These are phyloP conservation scores for Caenorhabditis becei DNA, from an alignment of 2,888 invertebrate species.

Conservation along the genomic window DNA sequence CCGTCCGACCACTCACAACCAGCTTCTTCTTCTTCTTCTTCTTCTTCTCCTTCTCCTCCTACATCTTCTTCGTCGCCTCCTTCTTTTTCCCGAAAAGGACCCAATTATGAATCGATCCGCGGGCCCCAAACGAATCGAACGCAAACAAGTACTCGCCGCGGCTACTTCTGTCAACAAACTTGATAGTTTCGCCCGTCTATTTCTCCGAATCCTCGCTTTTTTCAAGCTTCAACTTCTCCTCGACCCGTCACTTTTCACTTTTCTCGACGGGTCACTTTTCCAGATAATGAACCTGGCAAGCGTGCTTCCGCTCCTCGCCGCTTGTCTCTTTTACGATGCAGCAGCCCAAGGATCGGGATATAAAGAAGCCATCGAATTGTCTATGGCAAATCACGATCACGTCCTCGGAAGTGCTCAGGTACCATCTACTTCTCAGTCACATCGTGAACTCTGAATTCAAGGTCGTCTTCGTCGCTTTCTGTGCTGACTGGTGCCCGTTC, in stretches of 20 bases:
- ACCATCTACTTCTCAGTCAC: too few species aligned
- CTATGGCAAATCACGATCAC: conserved; percentile 76
- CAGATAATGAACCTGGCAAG: conserved; percentile 57
- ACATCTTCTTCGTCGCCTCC: conserved; percentile 16
- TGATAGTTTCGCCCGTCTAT: conserved; percentile 25
- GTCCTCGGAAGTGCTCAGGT: conserved; percentile 77
- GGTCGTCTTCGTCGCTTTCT: conserved; percentile 97
- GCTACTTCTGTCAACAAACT: conserved; percentile 58
- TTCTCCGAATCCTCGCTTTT: neutral
- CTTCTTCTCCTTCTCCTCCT: conserved; percentile 24
- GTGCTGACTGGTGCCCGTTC: conserved; percentile 99
- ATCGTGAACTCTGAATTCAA: too few species aligned
- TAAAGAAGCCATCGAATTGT: conserved; percentile 69
- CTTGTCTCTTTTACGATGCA: conserved; percentile 25
- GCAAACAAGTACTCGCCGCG: conserved; percentile 41
- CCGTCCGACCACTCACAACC: conserved; percentile 25
- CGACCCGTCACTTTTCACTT: conserved; percentile 1
- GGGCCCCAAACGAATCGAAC: neutral
- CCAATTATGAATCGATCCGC: conserved; percentile 55
- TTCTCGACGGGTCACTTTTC: conserved; percentile 1
- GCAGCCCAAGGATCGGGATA: conserved; percentile 12
- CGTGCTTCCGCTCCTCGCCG: conserved; percentile 29
- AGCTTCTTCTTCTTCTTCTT: conserved; percentile 42
- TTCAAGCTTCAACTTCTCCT: neutral
- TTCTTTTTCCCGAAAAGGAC: conserved; percentile 10